Evolutionary conservation across 2,888 invertebrate genomes (phyloP).

Genomic region (Oscheius sp.): DNA sequence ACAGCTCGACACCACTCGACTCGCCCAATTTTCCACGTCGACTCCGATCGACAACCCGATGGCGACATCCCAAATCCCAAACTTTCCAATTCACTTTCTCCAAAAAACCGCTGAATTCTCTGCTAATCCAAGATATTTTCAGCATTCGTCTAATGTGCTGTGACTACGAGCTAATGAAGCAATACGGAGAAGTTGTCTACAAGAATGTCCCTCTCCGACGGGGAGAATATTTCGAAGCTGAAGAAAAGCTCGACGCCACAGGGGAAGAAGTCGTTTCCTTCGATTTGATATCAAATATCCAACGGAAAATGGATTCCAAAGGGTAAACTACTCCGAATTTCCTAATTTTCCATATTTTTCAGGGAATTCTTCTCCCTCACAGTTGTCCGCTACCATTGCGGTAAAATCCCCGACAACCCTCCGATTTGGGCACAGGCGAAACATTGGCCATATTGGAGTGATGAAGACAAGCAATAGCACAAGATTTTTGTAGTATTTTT

Average conservation of each 20-base stretch:
- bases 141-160: constrained; percentile 63
- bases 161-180: constrained; percentile 64
- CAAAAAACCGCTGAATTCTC: too few species aligned
- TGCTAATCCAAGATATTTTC: too few species aligned
- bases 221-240: constrained; percentile 58
- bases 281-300: constrained; percentile 51
- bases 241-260: constrained; percentile 48
- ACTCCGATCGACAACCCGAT: too few species aligned
- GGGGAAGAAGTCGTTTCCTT: constrained; percentile 48
- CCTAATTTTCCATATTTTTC: background rate
- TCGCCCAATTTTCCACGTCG: too few species aligned
- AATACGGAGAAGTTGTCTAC: constrained; percentile 61
- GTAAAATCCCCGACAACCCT: constrained; percentile 42
- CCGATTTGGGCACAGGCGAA: constrained; percentile 50
- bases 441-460: constrained; percentile 53
- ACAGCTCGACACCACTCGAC: too few species aligned
- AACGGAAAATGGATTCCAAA: constrained; percentile 32
- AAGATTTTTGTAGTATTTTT: background rate
- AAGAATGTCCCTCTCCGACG: constrained; percentile 52
- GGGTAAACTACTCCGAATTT: constrained; percentile 37
- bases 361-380: constrained; percentile 36
- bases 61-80: too few species aligned
- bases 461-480: background rate
- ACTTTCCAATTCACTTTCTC: too few species aligned
- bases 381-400: constrained; percentile 49